Evolutionary conservation across 2,888 invertebrate species (phyloP), one percentile per base, ranked within the genome.

Genomic region (Empis stercorea): DNA sequence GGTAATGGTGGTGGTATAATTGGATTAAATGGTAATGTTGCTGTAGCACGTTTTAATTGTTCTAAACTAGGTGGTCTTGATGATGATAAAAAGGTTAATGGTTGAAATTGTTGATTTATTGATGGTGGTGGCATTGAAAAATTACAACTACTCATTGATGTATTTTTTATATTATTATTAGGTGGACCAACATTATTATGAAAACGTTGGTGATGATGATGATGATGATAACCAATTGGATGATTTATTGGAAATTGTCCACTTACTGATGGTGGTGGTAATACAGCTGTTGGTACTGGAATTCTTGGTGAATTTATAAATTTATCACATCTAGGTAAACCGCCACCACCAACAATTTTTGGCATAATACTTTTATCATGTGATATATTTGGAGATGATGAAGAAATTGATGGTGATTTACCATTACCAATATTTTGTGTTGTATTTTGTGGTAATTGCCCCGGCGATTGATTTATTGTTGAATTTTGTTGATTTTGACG

Each of bases 381-480:
- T 27, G 9, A 7, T 6, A 27, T 27, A 27, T 27, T 27, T 27
- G 23, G 23, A 6, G 23, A 27, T 27, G 23, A 27, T 9, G 23
- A 20, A 3, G 20, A 9, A 6, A 36, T 36, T 39, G 16, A 16
- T 10, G 20, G 23, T 40, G 23, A n/a, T 14, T 14, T 27, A 11
- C 14, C 10, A 40, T 40, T 40, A n/a, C 14, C 6, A 36, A 23
- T 34, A 10, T 23, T 43, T 1, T 47, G 59, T 6, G 20, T 11
- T 39, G 39, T 13, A 11, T 2, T 20, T 15, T 4, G 14, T 38
- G 38, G 10, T 36, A 27, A 27, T 36, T 36, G 36, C 1, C 9
- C 9, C 4, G n/a, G 36, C 13, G 20, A 11, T 39, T 39, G 39
- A 11, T 39, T 38, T n/a, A n/a, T n/a, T 38, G 38, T 11, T 17